Evolutionary conservation across 2,113 vertebrate genomes (phyloP).

Genomic region (Ptyas mucosa): DNA sequence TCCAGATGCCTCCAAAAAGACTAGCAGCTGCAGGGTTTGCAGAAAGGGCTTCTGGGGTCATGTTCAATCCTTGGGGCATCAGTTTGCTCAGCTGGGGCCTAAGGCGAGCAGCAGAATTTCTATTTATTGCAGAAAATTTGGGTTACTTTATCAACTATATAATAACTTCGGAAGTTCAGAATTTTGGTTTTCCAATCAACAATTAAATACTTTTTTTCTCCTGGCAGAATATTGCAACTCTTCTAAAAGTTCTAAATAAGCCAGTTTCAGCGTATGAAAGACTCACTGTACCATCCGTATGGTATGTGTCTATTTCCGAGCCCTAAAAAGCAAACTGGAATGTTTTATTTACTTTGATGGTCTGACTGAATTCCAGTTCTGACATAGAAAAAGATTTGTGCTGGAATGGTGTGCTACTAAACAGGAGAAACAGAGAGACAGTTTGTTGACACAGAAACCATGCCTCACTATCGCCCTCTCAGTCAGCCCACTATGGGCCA

Average conservation of each 20-base stretch:
- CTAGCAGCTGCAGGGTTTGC: too few relatives aligned
- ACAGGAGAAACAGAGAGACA: slow-evolving; percentile 35
- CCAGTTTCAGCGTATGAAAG: neutral
- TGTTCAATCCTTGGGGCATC: neutral
- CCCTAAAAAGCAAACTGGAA: slow-evolving; percentile 32
- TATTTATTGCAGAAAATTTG: neutral
- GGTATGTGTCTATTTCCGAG: slow-evolving; percentile 32
- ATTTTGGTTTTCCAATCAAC: neutral
- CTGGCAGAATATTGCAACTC: neutral
- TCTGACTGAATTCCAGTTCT: slow-evolving; percentile 43
- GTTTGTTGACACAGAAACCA: slow-evolving; percentile 26
- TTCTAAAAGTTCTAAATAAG: neutral
- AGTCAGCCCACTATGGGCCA: slow-evolving; percentile 17
- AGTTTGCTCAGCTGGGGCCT: neutral
- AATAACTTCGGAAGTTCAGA: neutral
- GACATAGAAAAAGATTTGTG: slow-evolving; percentile 4
- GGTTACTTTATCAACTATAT: neutral
- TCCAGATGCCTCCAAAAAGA: neutral
- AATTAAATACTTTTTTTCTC: neutral
- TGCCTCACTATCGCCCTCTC: slow-evolving; percentile 50
- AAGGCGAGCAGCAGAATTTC: neutral
- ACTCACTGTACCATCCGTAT: neutral
- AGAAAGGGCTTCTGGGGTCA: neutral
- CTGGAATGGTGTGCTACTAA: slow-evolving; percentile 19
- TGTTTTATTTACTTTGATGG: neutral